A percentile compares a stretch with the other conserved stretches of the same genome.
phyloP scores from a whole-genome alignment of 2,888 invertebrate species.

The Noctua comes region DNA sequence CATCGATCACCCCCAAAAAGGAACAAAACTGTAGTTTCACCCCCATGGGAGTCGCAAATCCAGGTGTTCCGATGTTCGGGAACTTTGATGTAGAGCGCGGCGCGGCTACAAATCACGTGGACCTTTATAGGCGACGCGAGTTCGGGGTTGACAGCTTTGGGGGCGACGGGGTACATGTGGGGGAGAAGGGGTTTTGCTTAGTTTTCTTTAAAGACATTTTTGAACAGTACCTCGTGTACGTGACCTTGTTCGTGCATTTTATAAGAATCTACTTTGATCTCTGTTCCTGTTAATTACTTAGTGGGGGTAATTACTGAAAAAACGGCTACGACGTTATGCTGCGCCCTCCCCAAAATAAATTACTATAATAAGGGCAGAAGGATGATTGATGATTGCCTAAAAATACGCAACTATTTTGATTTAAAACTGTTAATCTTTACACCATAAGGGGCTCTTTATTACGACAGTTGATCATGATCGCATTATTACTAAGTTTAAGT shows the following conservation, averaged over 20 bases:
- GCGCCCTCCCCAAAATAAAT: background rate
- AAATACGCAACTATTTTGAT: background rate
- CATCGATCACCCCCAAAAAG: slow-evolving; percentile 63
- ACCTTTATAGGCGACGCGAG: slow-evolving; percentile 70
- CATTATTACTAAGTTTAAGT: background rate
- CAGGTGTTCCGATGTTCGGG: slow-evolving; percentile 68
- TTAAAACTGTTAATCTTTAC: background rate
- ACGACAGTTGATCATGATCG: background rate
- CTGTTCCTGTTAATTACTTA: background rate
- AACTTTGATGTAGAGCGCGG: slow-evolving; percentile 72
- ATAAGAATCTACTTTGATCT: background rate
- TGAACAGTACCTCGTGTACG: too few relatives aligned
- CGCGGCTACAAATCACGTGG: slow-evolving; percentile 74
- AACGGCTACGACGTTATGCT: background rate
- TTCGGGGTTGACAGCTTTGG: slow-evolving; percentile 53
- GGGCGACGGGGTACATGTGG: slow-evolving; percentile 19
- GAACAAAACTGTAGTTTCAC: slow-evolving; percentile 58
- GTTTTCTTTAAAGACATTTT: slow-evolving; percentile 9
- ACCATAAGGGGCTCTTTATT: background rate
- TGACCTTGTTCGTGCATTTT: background rate
- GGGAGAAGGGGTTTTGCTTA: background rate
- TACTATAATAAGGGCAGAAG: background rate
- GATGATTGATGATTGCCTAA: background rate
- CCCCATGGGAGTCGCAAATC: slow-evolving; percentile 64
- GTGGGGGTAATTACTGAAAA: too few relatives aligned